Evolutionary conservation across 2,888 invertebrate genomes (phyloP).

Genomic region (Acleris holmiana): DNA sequence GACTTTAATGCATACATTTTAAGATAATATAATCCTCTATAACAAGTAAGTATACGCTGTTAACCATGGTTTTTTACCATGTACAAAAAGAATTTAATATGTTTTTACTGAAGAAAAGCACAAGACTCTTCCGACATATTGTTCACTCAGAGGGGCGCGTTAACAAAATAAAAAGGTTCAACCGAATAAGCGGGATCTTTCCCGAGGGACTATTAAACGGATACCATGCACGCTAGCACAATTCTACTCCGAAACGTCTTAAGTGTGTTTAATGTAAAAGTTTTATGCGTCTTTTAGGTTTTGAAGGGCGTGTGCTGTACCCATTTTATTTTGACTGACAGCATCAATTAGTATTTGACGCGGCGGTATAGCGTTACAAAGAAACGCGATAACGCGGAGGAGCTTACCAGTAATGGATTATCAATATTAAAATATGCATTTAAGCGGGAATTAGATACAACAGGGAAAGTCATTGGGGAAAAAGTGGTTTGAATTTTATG

Average conservation of each 20-base stretch:
- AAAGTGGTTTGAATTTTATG: background rate
- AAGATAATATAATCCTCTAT: no score
- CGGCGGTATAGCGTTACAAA: conserved; percentile 78
- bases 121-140: conserved; percentile 21
- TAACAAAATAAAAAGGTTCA: conserved; percentile 54
- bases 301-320: conserved; percentile 37
- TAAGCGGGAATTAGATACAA: conserved; percentile 37
- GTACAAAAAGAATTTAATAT: background rate
- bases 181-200: conserved; percentile 53
- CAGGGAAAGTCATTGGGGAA: background rate
- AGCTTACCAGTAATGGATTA: conserved; percentile 72
- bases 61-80: background rate
- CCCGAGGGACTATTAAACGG: conserved; percentile 66
- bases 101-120: conserved; percentile 13
- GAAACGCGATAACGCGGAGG: conserved; percentile 63
- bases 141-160: conserved; percentile 8
- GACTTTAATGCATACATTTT: no score
- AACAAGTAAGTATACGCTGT: no score
- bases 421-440: conserved; percentile 70
- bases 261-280: background rate
- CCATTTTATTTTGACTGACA: conserved; percentile 79
- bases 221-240: conserved; percentile 45
- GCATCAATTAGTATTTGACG: conserved; percentile 81
- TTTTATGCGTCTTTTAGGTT: conserved; percentile 3
- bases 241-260: conserved; percentile 3